Evolutionary conservation across 2,797 vertebrate genomes (phyloP).

Genomic region (Eulemur coronatus): DNA sequence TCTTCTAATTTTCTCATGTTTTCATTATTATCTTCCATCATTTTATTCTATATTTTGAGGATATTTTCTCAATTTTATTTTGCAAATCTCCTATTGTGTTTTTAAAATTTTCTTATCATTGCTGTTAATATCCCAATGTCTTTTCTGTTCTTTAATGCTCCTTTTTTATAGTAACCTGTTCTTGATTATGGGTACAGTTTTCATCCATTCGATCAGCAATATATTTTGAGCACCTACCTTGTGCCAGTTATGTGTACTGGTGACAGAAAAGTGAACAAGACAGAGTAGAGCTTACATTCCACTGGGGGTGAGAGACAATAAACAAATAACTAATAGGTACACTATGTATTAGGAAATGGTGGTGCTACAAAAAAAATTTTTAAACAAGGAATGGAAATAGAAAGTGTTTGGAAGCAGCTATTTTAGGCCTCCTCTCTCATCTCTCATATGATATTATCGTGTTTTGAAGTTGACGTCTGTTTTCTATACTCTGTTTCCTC

Average conservation of each 20-base stretch:
- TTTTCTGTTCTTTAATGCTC: neutral
- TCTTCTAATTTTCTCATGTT: neutral
- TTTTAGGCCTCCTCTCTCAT: neutral
- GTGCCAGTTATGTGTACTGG: neutral
- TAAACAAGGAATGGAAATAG: neutral
- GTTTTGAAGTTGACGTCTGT: neutral
- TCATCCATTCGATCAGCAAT: neutral
- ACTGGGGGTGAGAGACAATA: neutral
- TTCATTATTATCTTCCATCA: neutral
- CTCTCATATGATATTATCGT: too few species aligned
- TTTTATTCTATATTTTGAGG: neutral
- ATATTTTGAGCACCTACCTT: neutral
- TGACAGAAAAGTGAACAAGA: neutral
- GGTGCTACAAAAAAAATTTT: neutral
- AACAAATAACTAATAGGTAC: neutral
- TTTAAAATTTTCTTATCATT: neutral
- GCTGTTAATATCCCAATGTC: neutral
- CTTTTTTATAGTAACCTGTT: neutral
- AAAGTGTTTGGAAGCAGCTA: neutral
- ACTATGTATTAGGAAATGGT: neutral
- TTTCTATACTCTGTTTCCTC: neutral
- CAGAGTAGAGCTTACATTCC: neutral
- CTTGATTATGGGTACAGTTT: neutral
- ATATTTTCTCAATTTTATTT: constrained; percentile 2
- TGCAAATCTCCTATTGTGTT: neutral